Base-by-base conservation (phyloP, 2,888 invertebrate genomes). In the Troilus luridus region DNA sequence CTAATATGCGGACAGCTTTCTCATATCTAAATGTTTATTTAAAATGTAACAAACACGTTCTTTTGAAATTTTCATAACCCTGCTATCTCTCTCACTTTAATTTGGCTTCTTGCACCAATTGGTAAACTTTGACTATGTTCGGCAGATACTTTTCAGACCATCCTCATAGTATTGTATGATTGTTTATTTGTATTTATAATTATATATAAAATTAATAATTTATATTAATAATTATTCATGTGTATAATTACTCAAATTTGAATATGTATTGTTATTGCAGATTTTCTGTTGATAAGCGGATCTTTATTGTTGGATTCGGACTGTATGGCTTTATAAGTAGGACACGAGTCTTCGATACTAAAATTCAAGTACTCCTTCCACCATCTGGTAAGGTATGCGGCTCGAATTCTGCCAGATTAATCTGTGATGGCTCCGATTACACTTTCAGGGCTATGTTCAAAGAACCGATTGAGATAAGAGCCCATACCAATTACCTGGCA, bases 251-350 rank as follows among this genome's bases (percentile, higher is more conserved):
- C 19, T 6, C 19, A 24, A 41, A 24, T 41, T 41, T 77, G 6
- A 72, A 3, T 5, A 72, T 21, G 41, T 77, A 24, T n/a, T 27
- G 41, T 41, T 77, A 41, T 41, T 41, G 41, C 41, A 77, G 97
- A 93, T 98, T 98, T 94, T 96, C 96, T 60, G 97, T 97, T 0
- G 97, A 98, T 94, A 95, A 96, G 93, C 95, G 96, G 92, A 97
- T 98, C 93, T 97, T 97, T 94, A 96, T 98, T 41, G 97, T 97
- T 92, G 98, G 98, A 1, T 97, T 98, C 94, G 98, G 98, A 91
- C 94, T 98, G 92, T 98, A 97, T 94, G 98, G 97, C 60, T 97
- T 97, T 60, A 97, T 97, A 93, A 96, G 97, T 94, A 96, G 96
- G 2, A 96, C 96, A 12, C 89, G 92, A 21, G 97, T 97, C 93